These are phyloP conservation scores for Carduelis carduelis DNA, from an alignment of 2,797 vertebrate species.

Conservation along the genomic window DNA sequence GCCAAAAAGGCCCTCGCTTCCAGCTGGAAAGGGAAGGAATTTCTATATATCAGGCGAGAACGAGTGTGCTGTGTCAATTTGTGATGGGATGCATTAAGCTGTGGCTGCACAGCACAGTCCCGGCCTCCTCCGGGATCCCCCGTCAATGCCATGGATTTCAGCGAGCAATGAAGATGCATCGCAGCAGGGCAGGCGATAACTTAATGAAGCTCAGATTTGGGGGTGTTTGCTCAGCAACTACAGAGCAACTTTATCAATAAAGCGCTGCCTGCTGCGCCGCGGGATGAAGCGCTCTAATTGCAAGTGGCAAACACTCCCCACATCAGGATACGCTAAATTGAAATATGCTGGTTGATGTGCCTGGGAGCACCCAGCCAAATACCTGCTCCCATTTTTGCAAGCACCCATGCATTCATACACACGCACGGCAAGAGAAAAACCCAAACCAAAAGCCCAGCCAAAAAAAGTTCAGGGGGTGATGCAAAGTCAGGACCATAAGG, in stretches of 20 bases:
- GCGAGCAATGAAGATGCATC: not conserved
- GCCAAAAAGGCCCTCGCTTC: not conserved
- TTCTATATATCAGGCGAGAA: not conserved
- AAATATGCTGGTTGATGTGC: not conserved
- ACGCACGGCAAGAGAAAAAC: fast-evolving
- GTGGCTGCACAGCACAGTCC: not conserved
- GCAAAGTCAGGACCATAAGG: not conserved
- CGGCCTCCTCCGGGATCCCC: not conserved
- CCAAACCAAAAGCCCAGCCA: not conserved
- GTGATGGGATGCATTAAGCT: not conserved
- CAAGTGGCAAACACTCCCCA: not conserved
- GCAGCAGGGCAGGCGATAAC: not conserved
- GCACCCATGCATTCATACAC: fast-evolving
- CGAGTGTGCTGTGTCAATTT: not conserved
- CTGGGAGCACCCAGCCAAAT: not conserved
- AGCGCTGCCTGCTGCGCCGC: not conserved
- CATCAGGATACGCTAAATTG: not conserved
- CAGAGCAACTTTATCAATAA: constrained; percentile 48
- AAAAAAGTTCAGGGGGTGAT: not conserved
- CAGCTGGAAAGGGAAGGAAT: not conserved
- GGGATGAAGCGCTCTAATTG: not conserved
- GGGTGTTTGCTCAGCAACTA: constrained; percentile 52
- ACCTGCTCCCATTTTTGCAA: not conserved
- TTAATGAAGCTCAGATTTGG: constrained; percentile 53
- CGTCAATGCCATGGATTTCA: constrained; percentile 14